phyloP scores from a whole-genome alignment of 1,140 invertebrate species.

The Achatina immaculata region DNA sequence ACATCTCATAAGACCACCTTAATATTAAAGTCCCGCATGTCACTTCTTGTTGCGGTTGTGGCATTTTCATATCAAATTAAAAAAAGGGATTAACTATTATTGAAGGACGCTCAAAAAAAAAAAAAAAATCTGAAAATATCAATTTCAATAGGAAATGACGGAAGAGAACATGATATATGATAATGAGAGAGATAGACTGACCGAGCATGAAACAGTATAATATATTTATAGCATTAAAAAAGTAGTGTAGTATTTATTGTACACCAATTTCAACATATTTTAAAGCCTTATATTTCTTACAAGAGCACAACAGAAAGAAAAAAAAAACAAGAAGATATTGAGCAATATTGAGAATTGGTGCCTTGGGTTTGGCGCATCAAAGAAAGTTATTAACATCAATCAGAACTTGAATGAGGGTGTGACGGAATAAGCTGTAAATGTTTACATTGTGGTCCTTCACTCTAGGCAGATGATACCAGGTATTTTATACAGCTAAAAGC shows the following conservation, averaged over 20 bases:
- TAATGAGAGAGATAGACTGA: too few species aligned
- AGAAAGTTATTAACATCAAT: not conserved
- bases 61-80: too few species aligned
- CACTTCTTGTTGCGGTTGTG: too few species aligned
- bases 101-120: too few species aligned
- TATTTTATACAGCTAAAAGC: too few species aligned
- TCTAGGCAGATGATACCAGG: too few species aligned
- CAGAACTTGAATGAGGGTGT: not conserved
- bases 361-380: not conserved
- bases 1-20: too few species aligned
- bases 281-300: not conserved
- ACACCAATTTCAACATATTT: not conserved
- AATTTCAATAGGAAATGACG: too few species aligned
- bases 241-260: not conserved
- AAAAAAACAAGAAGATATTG: not conserved
- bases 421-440: not conserved
- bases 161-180: too few species aligned
- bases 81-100: too few species aligned
- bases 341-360: not conserved
- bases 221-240: conserved; percentile 4
- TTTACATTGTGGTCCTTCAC: not conserved
- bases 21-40: too few species aligned
- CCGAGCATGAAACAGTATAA: not conserved
- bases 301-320: not conserved
- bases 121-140: too few species aligned